Base-by-base conservation (phyloP, 2,113 vertebrate genomes). In the Meles meles region DNA sequence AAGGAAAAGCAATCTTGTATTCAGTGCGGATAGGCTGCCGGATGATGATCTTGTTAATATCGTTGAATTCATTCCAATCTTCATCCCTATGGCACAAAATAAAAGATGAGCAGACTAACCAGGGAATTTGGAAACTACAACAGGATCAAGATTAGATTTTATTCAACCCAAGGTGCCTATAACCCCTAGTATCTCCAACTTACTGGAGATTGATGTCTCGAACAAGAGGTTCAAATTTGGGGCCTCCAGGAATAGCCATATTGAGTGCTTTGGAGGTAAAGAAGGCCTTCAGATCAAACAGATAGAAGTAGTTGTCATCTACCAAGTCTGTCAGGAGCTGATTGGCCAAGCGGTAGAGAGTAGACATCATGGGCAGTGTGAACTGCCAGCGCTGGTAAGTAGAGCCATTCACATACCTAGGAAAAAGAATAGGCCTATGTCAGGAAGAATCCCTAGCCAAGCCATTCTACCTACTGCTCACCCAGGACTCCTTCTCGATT, bases 41-140 rank as follows among this genome's bases (percentile, higher is more conserved):
- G 95, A 99, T 99, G 98, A 99, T 99, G 96, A 99, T 99, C 97
- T 99, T 99, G 98, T 99, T 99, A 98, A 99, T 99, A 98, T 99
- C 99, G 20, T 99, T 99, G 98, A 99, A 99, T 96, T 99, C 99
- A 55, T 99, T 99, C 99, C 99, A 99, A 98, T 99, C 99, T 99
- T 99, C 99, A 98, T 99, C 99, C 98, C 99, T 99, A 86, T 4
- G 90, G 74, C 0, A 39, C 91, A 84, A 94, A 20, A 94, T 57
- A 87, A 76, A 95, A 52, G 0, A 77, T 37, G 7, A 96, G 65
- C 14, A 89, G 20, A 63, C 18, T 37, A 49, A 5, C 6, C 67
- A 44, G 61, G 49, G 14, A 37, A 14, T 90, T 9, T 67, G 20
- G 42, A 88, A 94, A 27, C 49, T 87, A 90, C 8, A 72, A 21